phyloP scores from a whole-genome alignment of 2,113 vertebrate species.

The Regulus satrapa region DNA sequence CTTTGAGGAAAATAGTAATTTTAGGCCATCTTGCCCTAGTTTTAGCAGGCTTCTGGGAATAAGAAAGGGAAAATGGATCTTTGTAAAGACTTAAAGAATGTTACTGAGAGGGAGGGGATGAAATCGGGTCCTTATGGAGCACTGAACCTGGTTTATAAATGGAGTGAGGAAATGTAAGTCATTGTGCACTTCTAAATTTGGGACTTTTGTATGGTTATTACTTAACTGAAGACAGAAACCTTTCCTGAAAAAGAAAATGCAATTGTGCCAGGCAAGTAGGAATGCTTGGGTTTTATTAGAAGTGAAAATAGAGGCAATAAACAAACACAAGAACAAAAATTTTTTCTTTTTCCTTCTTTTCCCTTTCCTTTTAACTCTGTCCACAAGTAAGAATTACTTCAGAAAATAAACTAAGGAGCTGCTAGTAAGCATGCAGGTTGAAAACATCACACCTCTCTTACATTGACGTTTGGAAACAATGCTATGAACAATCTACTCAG shows the following conservation, averaged over 20 bases:
- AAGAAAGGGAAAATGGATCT: constrained; percentile 53
- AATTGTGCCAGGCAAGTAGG: not conserved
- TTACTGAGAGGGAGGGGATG: constrained; percentile 9
- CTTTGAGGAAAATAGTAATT: constrained; percentile 60
- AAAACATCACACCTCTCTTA: not conserved
- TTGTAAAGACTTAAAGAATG: constrained; percentile 48
- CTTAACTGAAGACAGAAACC: constrained; percentile 31
- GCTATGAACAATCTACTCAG: not conserved
- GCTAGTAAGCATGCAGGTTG: not conserved
- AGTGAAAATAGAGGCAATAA: not conserved
- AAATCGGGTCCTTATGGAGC: constrained; percentile 15
- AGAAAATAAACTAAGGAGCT: not conserved
- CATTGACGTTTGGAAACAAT: constrained; percentile 23
- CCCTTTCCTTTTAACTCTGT: not conserved
- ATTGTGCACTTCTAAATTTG: constrained; percentile 34
- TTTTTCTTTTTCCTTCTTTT: not conserved
- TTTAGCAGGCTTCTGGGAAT: constrained; percentile 63
- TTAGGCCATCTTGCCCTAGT: constrained; percentile 55
- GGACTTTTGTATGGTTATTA: constrained; percentile 36
- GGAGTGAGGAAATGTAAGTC: constrained; percentile 24
- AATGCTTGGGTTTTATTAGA: not conserved
- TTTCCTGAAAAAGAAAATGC: constrained; percentile 13
- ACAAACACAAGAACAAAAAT: not conserved
- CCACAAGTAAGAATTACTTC: not conserved
- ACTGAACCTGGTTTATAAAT: constrained; percentile 39